phyloP scores from a whole-genome alignment of 2,888 invertebrate species.

The Dinocampus coccinellae region DNA sequence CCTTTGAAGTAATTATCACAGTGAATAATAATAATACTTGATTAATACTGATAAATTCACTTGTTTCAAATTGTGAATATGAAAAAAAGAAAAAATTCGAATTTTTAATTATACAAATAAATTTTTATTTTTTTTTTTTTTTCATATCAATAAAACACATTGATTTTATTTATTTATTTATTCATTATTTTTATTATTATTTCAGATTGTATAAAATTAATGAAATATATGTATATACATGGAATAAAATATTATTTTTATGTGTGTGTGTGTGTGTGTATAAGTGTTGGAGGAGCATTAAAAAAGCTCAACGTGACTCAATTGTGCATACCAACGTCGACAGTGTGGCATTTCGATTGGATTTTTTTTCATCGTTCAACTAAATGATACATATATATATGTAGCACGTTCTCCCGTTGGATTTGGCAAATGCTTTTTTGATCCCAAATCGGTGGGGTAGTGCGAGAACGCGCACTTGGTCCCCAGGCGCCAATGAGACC shows the following conservation, averaged over 20 bases:
- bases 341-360: constrained; percentile 54
- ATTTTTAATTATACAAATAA: too few species aligned
- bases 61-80: too few species aligned
- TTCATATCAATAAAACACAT: too few species aligned
- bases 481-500: constrained; percentile 68
- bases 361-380: constrained; percentile 61
- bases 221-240: background rate
- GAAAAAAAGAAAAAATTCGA: too few species aligned
- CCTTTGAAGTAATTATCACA: background rate
- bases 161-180: too few species aligned
- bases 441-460: constrained; percentile 52
- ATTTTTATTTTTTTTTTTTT: too few species aligned
- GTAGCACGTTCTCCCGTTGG: constrained; percentile 38
- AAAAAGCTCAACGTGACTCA: background rate
- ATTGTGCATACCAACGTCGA: constrained; percentile 31
- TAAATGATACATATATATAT: constrained; percentile 10
- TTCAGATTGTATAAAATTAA: background rate
- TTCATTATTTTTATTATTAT: too few species aligned
- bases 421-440: constrained; percentile 66
- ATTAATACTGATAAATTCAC: background rate
- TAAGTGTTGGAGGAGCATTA: background rate
- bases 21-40: background rate
- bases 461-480: constrained; percentile 54
- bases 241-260: background rate
- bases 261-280: too few species aligned